Evolutionary conservation across 2,888 invertebrate species (phyloP).

Genomic region (Crematogaster levior): DNA sequence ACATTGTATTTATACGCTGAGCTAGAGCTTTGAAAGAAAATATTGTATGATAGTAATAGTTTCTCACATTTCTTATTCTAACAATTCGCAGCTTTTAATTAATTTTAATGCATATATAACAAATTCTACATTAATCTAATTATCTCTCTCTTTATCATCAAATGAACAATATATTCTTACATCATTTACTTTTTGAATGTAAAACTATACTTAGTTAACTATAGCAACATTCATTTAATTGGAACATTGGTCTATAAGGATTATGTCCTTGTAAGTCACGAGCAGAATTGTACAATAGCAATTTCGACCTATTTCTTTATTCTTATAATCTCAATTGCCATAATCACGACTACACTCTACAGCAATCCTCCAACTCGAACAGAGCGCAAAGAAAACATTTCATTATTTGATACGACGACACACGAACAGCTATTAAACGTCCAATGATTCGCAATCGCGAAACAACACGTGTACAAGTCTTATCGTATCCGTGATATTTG

Average conservation of each 20-base stretch:
- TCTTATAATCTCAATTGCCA: conserved; percentile 2
- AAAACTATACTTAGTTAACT: background rate
- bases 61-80: background rate
- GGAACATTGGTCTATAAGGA: background rate
- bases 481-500: background rate
- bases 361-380: conserved; percentile 2
- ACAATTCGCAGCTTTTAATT: background rate
- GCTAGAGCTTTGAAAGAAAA: background rate
- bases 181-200: background rate
- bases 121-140: background rate
- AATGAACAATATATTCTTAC: background rate
- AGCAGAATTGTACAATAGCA: conserved; percentile 5
- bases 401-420: conserved; percentile 28
- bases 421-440: conserved; percentile 21
- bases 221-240: background rate
- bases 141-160: background rate
- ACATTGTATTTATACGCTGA: background rate
- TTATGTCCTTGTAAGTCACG: conserved; percentile 16
- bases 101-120: background rate
- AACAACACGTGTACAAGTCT: background rate
- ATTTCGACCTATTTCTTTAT: conserved; percentile 30
- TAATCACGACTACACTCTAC: conserved; percentile 19
- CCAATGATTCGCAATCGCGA: background rate
- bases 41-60: background rate
- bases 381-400: conserved; percentile 27